Conservation (phyloP, 2,888 invertebrate genomes). For the Apodemia zela region DNA sequence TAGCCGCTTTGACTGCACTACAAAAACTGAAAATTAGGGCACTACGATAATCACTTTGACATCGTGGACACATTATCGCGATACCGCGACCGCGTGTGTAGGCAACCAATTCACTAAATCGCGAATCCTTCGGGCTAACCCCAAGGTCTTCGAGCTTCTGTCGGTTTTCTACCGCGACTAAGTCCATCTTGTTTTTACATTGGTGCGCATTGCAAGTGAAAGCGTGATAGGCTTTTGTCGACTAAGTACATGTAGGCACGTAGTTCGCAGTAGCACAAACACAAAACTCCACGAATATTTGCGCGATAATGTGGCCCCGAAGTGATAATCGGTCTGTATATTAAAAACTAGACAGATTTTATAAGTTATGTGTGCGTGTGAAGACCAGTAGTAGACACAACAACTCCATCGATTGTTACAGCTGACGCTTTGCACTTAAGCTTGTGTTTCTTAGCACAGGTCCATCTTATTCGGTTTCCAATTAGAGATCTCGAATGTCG, state of each 20-base stretch:
- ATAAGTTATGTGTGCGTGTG: conserved; percentile 48
- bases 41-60: not conserved
- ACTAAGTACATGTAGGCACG: too few species aligned
- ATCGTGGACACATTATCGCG: not conserved
- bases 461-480: conserved; percentile 67
- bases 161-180: not conserved
- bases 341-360: too few species aligned
- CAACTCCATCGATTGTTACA: conserved; percentile 60
- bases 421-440: conserved; percentile 67
- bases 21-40: not conserved
- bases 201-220: too few species aligned
- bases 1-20: not conserved
- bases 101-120: too few species aligned
- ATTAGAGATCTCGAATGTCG: conserved; percentile 63
- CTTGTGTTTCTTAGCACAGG: conserved; percentile 67
- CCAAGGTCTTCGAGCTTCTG: not conserved
- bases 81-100: not conserved
- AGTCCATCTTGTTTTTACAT: not conserved
- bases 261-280: too few species aligned
- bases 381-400: conserved; percentile 56
- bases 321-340: too few species aligned
- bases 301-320: too few species aligned
- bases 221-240: too few species aligned
- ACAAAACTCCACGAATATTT: too few species aligned
- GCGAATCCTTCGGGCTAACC: not conserved